Percentiles rank a stretch among this genome's conserved stretches.
These are phyloP conservation scores for Charina bottae DNA, from an alignment of 2,113 vertebrate species.

Conservation along the genomic window DNA sequence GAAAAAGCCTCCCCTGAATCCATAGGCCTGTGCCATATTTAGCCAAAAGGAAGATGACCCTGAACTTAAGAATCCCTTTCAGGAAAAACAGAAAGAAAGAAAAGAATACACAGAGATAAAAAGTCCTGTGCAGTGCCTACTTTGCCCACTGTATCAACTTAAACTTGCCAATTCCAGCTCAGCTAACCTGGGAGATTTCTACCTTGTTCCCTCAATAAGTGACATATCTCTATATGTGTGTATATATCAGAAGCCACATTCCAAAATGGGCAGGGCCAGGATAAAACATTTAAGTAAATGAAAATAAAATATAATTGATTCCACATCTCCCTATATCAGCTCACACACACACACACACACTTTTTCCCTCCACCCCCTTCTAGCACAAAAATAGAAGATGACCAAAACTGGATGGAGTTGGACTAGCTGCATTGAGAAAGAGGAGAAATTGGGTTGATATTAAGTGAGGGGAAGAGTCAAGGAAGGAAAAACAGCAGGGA, in stretches of 20 bases:
- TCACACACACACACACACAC: not conserved
- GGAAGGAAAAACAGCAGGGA: not conserved
- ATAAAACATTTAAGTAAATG: not conserved
- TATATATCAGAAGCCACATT: not conserved
- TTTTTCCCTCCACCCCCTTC: not conserved
- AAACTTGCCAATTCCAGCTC: not conserved
- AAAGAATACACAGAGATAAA: not conserved
- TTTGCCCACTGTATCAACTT: not conserved
- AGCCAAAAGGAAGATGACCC: not conserved
- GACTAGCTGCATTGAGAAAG: not conserved
- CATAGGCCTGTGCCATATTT: not conserved
- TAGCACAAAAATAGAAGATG: not conserved
- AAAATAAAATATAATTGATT: not conserved
- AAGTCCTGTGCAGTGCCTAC: not conserved
- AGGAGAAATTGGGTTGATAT: not conserved
- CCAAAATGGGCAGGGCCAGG: not conserved
- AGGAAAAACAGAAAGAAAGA: not conserved
- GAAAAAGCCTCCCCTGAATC: not conserved
- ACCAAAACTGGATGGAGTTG: not conserved
- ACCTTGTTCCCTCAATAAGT: not conserved
- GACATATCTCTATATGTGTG: not conserved
- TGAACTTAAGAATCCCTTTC: not conserved
- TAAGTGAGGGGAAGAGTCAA: not conserved
- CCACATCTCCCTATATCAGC: not conserved
- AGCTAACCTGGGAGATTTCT: not conserved